phyloP scores from a whole-genome alignment of 2,797 vertebrate genomes.

The Bovichtus diacanthus region DNA sequence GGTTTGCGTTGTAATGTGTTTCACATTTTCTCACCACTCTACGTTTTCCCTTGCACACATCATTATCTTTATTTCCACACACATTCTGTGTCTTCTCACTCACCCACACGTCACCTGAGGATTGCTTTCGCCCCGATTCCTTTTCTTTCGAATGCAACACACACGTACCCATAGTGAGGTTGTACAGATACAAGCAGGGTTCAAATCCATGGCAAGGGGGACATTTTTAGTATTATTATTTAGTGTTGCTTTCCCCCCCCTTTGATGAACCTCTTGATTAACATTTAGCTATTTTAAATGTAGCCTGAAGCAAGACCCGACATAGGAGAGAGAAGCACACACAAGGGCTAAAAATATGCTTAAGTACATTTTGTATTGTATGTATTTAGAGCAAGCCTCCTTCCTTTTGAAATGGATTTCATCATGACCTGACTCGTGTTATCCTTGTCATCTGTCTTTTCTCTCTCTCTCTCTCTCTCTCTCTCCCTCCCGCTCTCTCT shows the following conservation, averaged over 20 bases:
- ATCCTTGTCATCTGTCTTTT: not conserved
- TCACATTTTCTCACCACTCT: not conserved
- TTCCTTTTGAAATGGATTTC: constrained; percentile 21
- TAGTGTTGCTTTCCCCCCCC: not conserved
- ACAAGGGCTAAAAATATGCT: constrained; percentile 11
- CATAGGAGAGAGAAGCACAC: constrained; percentile 21
- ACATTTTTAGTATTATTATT: constrained; percentile 32
- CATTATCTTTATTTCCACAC: not conserved
- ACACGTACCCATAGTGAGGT: not conserved
- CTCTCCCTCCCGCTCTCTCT: too few relatives aligned
- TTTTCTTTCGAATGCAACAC: constrained; percentile 11
- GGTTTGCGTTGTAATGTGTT: not conserved
- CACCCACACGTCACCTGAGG: not conserved
- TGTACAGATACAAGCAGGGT: too few relatives aligned
- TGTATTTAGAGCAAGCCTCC: constrained; percentile 13
- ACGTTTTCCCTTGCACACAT: not conserved
- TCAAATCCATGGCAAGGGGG: constrained; percentile 1
- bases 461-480: too few relatives aligned
- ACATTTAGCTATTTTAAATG: constrained; percentile 41
- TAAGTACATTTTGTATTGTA: constrained; percentile 23
- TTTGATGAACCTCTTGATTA: constrained; percentile 49
- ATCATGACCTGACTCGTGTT: constrained; percentile 16
- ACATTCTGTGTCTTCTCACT: not conserved
- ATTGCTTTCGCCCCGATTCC: not conserved
- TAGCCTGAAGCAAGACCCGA: constrained; percentile 35